Evolutionary conservation across 2,113 vertebrate species (phyloP).

Genomic region (Cricetomys ansorgei): DNA sequence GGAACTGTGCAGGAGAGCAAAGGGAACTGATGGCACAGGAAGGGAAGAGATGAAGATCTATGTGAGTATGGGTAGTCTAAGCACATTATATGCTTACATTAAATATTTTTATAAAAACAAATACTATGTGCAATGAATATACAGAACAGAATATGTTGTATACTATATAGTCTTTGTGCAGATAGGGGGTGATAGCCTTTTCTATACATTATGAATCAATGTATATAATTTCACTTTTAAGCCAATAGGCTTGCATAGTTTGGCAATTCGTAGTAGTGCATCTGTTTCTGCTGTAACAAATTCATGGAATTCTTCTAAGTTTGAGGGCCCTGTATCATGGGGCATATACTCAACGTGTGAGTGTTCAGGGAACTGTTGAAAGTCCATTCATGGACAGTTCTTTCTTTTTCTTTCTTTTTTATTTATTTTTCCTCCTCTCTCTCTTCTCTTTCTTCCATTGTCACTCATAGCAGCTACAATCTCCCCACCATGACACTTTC

Average conservation of each 20-base stretch:
- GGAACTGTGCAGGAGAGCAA: no score
- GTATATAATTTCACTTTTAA: not conserved
- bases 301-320: no score
- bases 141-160: not conserved
- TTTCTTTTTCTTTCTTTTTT: not conserved
- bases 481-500: not conserved
- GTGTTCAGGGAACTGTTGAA: rapidly evolving
- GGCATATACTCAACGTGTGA: not conserved
- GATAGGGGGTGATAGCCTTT: not conserved
- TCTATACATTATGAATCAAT: not conserved
- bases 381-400: not conserved
- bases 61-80: not conserved
- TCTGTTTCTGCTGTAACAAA: not conserved
- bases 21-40: not conserved
- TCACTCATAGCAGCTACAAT: not conserved
- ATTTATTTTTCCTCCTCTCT: not conserved
- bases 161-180: not conserved
- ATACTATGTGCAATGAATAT: not conserved
- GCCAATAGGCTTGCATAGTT: not conserved
- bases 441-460: not conserved
- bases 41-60: not conserved
- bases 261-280: not conserved
- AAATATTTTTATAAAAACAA: not conserved
- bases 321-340: not conserved
- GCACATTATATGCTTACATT: not conserved